Base-by-base conservation (phyloP, 2,113 vertebrate species). In the Scomber scombrus region DNA sequence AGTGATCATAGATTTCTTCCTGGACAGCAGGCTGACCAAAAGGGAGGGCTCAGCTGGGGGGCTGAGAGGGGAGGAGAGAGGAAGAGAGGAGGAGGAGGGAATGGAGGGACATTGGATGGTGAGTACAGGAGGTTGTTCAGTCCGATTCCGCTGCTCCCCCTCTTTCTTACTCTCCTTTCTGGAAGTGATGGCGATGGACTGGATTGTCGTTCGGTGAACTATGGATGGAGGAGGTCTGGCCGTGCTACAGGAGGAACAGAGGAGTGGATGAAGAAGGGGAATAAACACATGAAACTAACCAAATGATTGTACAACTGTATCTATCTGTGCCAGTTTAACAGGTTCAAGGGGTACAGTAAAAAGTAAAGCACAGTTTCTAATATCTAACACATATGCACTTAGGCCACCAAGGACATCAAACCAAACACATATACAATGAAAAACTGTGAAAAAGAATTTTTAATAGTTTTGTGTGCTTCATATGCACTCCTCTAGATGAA, bases 1-100 rank as follows among this genome's bases (percentile, higher is more conserved):
- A 0, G 86, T 94, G 78, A 92, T 60, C 0, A 79, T 51, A 2
- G 92, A 94, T 61, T 78, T 90, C 73, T 92, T 94, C 40, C 80
- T 88, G 49, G 91, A 92, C 72, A 95, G 79, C 45, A 95, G 88
- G 45, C 87, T 77, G 31, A 93, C 91, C 81, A 95, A 84, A 3
- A 95, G 69, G 1, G 95, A 95, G 4, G 94, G 87, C 15, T 85
- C 88, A 43, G 85, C 11, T 4, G 92, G 81, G 16, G 92, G 84
- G 80, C 84, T 85, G 78, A 80, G 75, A 34, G 84, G 11, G 31
- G 80, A 67, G 54, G 64, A 63, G 9, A 47, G 1, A 13, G 75
- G 65, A 12, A 71, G 40, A 29, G 85, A 52, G 54, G 60, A 15
- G 26, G 43, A 12, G 7, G 75, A 75, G 12, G 72, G 46, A 5